Evolutionary conservation across 2,113 vertebrate species (phyloP).

Genomic region (Entomyzon cyanotis): DNA sequence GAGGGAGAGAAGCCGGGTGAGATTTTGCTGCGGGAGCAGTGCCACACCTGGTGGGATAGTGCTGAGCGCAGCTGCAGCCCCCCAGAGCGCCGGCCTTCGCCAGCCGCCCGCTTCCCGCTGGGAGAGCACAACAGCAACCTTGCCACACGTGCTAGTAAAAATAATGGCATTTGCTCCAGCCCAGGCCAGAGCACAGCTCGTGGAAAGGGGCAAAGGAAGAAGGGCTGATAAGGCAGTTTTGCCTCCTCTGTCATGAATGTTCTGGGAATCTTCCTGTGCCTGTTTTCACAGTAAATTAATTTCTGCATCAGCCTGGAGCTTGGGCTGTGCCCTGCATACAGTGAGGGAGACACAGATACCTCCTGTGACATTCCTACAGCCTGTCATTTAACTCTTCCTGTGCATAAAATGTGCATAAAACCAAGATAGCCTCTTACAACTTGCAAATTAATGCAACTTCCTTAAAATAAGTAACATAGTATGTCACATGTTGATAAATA

Average conservation of each 20-base stretch:
- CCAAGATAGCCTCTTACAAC: background rate
- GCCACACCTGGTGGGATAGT: background rate
- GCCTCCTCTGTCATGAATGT: fast-evolving
- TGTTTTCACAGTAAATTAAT: background rate
- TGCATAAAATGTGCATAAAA: background rate
- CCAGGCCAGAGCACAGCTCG: background rate
- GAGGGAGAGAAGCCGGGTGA: background rate
- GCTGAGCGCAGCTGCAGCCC: background rate
- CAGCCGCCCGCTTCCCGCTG: background rate
- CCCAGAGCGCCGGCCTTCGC: background rate
- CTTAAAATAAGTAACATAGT: background rate
- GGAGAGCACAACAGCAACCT: background rate
- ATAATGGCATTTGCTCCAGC: background rate
- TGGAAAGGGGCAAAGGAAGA: background rate
- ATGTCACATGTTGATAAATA: background rate
- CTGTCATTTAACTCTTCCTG: background rate
- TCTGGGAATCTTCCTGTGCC: background rate
- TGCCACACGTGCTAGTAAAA: background rate
- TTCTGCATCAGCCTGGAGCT: fast-evolving
- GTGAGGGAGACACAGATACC: background rate
- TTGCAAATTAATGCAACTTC: background rate
- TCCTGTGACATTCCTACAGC: background rate
- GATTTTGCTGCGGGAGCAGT: fast-evolving
- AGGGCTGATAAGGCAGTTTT: background rate
- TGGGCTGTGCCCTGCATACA: background rate